Evolutionary conservation across 2,888 invertebrate species (phyloP), one percentile per base, ranked within the genome.

Genomic region (Cerceris ruficornis): DNA sequence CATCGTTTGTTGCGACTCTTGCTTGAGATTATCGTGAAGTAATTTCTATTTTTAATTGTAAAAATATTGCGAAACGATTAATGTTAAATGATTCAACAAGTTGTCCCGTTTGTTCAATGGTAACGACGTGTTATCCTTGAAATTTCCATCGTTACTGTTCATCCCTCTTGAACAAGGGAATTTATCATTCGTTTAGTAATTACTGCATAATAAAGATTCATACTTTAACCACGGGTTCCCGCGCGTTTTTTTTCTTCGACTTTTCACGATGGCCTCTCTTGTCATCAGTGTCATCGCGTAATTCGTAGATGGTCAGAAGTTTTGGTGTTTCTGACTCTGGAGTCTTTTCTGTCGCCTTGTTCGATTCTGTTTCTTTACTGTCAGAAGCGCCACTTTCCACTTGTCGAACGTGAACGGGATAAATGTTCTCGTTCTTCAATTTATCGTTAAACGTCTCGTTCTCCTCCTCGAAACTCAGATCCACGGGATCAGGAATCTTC

Each of bases 41-140:
- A 85, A 85, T 73, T 54, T 15, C 57, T 80, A 76, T 71, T 74
- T 81, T 81, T 70, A 74, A 69, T 72, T 14, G 61, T 42, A 61
- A 81, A 74, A 75, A 39, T 64, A 66, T 76, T 54, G 49, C 13
- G 11, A 58, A 13, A 42, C 17, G 28, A 60, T 74, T 46, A 61
- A 62, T 69, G 49, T 69, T 41, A 54, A 67, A 14, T 62, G 64
- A 83, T 28, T 81, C 70, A 64, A 67, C 28, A 39, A 49, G 39
- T 17, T 50, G 62, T 42, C 50, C 42, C 54, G 65, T 65, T n/a
- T 41, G n/a, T 28, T n/a, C 42, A n/a, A 65, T 65, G 15, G 14
- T 39, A 17, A 28, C 28, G n/a, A 17, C 52, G 2, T 50, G 39
- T 64, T 17, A 64, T 28, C 46, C 64, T 50, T 50, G 49, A 15